These are phyloP conservation scores for Ceyx margarethae DNA, from an alignment of 2,113 vertebrate species.

Conservation along the genomic window DNA sequence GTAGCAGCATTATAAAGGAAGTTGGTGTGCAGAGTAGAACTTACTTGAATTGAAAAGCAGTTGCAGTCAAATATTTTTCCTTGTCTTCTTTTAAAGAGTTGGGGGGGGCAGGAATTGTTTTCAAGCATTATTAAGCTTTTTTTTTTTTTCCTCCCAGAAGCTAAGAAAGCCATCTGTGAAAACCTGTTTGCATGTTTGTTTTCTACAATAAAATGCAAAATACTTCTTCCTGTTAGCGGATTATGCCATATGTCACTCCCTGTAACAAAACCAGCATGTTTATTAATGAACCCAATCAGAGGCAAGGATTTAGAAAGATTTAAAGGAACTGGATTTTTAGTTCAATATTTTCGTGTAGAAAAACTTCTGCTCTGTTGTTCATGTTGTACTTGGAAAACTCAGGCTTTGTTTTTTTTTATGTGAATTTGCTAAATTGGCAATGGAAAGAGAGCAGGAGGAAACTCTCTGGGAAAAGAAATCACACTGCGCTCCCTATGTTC, in stretches of 20 bases:
- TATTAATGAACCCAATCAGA: constrained; percentile 98
- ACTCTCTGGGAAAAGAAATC: constrained; percentile 56
- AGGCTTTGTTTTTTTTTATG: constrained; percentile 65
- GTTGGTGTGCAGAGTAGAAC: constrained; percentile 41
- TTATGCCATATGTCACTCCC: constrained; percentile 96
- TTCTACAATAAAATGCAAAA: constrained; percentile 98
- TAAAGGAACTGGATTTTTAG: constrained; percentile 70
- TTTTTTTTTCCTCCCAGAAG: constrained; percentile 80
- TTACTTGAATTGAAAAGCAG: constrained; percentile 70
- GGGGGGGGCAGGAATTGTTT: constrained; percentile 60
- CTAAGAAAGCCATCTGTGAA: constrained; percentile 93
- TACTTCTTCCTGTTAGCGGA: constrained; percentile 93
- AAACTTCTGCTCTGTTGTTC: constrained; percentile 67
- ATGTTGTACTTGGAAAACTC: constrained; percentile 69
- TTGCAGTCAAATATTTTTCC: background rate
- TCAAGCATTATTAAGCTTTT: constrained; percentile 78
- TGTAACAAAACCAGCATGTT: constrained; percentile 93
- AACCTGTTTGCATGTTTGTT: constrained; percentile 99
- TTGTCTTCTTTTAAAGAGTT: constrained; percentile 37
- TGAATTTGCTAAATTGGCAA: constrained; percentile 72
- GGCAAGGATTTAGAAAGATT: constrained; percentile 82
- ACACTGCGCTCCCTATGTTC: constrained; percentile 47
- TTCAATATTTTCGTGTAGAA: constrained; percentile 69
- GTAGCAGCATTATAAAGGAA: background rate
- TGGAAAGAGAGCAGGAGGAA: constrained; percentile 56